Conservation (phyloP, 2,797 vertebrate species). For the Chloroceryle inda region DNA sequence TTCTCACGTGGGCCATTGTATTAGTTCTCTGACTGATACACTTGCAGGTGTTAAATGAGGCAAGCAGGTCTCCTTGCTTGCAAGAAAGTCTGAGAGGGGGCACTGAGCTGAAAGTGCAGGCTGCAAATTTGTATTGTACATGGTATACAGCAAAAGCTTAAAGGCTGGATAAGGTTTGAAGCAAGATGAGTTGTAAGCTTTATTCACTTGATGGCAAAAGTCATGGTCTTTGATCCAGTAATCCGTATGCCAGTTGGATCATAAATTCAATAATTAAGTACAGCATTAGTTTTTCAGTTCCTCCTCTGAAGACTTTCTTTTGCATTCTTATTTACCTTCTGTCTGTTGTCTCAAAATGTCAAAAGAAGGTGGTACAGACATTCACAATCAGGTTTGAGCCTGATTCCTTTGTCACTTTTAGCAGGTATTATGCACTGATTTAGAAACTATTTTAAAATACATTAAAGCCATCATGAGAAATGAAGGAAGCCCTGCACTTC, state of each 20-base stretch:
- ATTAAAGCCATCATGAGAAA: background rate
- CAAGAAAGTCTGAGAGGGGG: background rate
- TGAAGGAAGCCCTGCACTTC: background rate
- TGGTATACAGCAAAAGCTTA: background rate
- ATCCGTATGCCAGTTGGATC: background rate
- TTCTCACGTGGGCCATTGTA: background rate
- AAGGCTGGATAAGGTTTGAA: background rate
- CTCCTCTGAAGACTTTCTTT: background rate
- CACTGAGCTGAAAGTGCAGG: background rate
- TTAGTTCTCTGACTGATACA: background rate
- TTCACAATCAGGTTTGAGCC: background rate
- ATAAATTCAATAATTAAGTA: background rate
- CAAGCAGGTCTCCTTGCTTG: background rate
- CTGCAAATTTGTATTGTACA: background rate
- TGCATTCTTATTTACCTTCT: background rate
- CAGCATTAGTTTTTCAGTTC: background rate
- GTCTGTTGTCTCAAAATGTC: background rate
- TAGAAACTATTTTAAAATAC: constrained; percentile 17
- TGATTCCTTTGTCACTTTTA: constrained; percentile 15
- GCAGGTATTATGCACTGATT: background rate
- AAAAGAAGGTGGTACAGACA: background rate
- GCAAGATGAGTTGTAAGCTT: background rate
- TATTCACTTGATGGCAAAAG: background rate
- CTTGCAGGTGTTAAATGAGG: background rate
- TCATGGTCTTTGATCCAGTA: background rate